Conservation (phyloP, 2,113 vertebrate genomes). For the Penelope pileata region DNA sequence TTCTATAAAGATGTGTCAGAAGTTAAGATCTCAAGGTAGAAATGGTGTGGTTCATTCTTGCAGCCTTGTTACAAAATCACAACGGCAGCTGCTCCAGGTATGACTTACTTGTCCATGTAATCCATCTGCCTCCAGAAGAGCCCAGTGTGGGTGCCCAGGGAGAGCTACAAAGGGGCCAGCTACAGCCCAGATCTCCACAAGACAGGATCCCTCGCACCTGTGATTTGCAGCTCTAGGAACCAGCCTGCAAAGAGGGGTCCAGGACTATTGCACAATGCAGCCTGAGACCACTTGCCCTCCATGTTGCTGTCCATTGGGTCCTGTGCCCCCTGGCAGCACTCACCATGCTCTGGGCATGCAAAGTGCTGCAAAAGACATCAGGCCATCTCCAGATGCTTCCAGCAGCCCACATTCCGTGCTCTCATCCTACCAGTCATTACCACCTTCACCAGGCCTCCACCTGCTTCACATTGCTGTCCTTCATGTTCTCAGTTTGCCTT, state of each 20-base stretch:
- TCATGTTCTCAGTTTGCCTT: neutral
- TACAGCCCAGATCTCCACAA: neutral
- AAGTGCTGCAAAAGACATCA: neutral
- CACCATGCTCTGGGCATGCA: neutral
- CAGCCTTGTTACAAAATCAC: neutral
- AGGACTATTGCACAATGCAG: neutral
- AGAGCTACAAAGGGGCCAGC: neutral
- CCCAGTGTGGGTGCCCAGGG: neutral
- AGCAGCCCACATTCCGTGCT: neutral
- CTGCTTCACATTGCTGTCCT: neutral
- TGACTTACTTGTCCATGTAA: neutral
- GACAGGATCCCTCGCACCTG: fast-evolving
- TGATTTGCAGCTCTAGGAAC: neutral
- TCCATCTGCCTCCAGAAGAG: neutral
- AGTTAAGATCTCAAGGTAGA: neutral
- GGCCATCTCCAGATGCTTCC: neutral
- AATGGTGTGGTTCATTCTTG: neutral
- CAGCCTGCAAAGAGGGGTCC: neutral
- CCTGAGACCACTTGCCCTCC: too few species aligned
- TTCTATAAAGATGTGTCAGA: neutral
- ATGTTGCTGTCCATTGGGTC: neutral
- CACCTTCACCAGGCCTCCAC: neutral
- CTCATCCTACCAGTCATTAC: neutral
- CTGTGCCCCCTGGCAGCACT: neutral
- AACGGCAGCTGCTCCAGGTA: neutral